These are phyloP conservation scores for Aethina tumida DNA, from an alignment of 1,140 invertebrate species.

Conservation along the genomic window DNA sequence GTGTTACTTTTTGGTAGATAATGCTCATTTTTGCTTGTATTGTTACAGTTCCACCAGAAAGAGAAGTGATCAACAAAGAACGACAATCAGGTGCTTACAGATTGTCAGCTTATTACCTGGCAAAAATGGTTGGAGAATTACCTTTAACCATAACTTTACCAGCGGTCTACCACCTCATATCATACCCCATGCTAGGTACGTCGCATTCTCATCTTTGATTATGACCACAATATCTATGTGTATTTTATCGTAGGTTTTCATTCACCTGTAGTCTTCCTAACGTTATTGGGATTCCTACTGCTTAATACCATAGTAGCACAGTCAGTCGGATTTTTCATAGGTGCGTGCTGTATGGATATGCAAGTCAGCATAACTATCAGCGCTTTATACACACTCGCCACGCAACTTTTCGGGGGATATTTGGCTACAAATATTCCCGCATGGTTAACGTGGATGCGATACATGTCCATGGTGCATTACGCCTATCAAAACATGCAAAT, in stretches of 20 bases:
- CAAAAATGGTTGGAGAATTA: constrained; percentile 77
- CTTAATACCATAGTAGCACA: constrained; percentile 72
- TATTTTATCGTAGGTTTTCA: constrained; percentile 35
- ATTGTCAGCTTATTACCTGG: constrained; percentile 74
- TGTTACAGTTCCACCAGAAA: constrained; percentile 64
- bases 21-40: constrained; percentile 2
- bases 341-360: constrained; percentile 70
- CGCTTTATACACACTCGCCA: constrained; percentile 69
- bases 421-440: constrained; percentile 66
- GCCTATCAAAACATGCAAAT: constrained; percentile 82
- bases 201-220: background rate
- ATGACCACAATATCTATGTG: constrained; percentile 1
- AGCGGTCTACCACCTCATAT: constrained; percentile 68
- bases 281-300: constrained; percentile 61
- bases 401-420: constrained; percentile 74
- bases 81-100: constrained; percentile 70
- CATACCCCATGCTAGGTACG: constrained; percentile 64
- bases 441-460: constrained; percentile 72
- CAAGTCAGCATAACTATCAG: constrained; percentile 72
- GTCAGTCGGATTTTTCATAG: constrained; percentile 77
- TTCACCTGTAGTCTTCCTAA: constrained; percentile 55
- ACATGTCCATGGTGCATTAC: constrained; percentile 73
- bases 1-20: no score
- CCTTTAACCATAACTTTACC: constrained; percentile 69
- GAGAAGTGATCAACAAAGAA: constrained; percentile 78